Percentiles rank a stretch among this genome's conserved stretches.
phyloP scores from a whole-genome alignment of 2,888 invertebrate genomes.

The Acholoe squamosa region DNA sequence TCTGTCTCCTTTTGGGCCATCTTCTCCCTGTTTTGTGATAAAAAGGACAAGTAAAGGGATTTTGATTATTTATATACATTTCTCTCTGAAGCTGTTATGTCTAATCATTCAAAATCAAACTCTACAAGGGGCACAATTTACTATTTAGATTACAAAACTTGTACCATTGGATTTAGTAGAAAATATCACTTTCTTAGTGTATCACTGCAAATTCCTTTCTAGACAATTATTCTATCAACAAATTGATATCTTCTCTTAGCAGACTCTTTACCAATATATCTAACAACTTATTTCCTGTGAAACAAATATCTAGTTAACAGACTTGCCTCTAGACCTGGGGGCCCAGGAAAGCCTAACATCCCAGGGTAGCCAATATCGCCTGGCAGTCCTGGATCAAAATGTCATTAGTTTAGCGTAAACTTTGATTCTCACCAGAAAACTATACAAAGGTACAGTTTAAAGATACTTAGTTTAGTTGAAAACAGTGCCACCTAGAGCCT shows the following conservation, averaged over 20 bases:
- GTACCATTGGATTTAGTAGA: neutral
- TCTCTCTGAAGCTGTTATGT: no score
- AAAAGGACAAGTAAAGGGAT: no score
- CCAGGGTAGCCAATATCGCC: slow-evolving; percentile 34
- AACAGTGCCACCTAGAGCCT: no score
- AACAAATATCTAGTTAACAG: neutral
- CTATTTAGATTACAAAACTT: no score
- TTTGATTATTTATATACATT: no score
- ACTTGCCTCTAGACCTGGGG: neutral
- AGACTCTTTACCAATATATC: neutral
- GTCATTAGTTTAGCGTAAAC: no score
- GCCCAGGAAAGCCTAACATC: slow-evolving; percentile 26
- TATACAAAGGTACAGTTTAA: neutral
- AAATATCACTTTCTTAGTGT: neutral
- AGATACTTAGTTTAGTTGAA: neutral
- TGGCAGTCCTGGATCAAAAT: neutral
- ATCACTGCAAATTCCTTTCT: neutral
- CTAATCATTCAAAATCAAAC: no score
- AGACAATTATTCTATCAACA: neutral
- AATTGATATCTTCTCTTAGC: neutral
- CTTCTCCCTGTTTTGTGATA: neutral
- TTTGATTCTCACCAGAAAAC: neutral
- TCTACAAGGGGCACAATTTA: no score
- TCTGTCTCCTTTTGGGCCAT: slow-evolving; percentile 26
- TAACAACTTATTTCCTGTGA: neutral